Percentiles rank a stretch among this genome's conserved stretches.
Evolutionary conservation across 2,888 invertebrate genomes (phyloP).

Genomic region (Abscondita cerata): DNA sequence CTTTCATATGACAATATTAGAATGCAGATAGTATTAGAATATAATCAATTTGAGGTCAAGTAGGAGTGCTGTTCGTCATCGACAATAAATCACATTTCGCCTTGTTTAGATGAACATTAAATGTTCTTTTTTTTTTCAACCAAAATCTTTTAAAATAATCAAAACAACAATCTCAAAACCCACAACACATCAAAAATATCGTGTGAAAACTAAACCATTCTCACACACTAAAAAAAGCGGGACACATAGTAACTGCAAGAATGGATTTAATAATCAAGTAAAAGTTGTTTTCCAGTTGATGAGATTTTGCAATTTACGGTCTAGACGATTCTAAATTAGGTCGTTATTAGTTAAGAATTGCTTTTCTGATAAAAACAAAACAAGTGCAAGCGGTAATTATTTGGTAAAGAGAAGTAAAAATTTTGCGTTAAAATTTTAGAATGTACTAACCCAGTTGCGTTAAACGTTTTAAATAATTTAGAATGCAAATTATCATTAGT

Average conservation of each 20-base stretch:
- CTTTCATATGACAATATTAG: conserved; percentile 18
- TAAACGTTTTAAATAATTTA: too few relatives aligned
- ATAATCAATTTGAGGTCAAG: conserved; percentile 21
- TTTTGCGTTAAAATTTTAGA: too few relatives aligned
- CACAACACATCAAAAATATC: neutral
- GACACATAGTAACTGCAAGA: neutral
- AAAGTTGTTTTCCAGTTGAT: neutral
- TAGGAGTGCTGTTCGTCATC: conserved; percentile 13
- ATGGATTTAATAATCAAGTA: neutral
- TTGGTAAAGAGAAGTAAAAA: too few relatives aligned
- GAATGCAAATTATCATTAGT: too few relatives aligned
- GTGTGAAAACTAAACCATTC: conserved; percentile 3
- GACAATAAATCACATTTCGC: conserved; percentile 11
- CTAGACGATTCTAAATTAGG: too few relatives aligned
- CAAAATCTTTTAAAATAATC: neutral
- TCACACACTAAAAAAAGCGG: neutral
- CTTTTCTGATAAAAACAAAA: too few relatives aligned
- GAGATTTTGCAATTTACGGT: neutral
- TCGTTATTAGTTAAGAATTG: too few relatives aligned
- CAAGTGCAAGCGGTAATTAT: too few relatives aligned
- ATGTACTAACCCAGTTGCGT: too few relatives aligned
- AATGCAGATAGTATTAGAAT: conserved; percentile 18
- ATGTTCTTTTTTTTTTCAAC: neutral
- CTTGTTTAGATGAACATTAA: conserved; percentile 5
- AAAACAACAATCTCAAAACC: neutral